These are phyloP conservation scores for Podocnemis expansa DNA, from an alignment of 2,113 vertebrate species.

Conservation along the genomic window DNA sequence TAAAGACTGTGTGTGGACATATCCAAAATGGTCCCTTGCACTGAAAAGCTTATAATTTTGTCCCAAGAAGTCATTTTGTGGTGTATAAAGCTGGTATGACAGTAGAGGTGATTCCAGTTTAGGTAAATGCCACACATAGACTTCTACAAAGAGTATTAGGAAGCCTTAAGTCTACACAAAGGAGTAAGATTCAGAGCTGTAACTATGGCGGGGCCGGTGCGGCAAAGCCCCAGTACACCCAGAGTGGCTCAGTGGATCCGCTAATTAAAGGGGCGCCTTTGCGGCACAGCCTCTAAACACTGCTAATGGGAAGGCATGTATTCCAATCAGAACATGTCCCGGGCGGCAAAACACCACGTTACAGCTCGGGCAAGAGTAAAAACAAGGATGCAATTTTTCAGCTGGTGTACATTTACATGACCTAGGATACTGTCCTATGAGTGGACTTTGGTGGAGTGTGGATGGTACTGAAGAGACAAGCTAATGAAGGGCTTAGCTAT, in stretches of 20 bases:
- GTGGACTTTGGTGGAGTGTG: not conserved
- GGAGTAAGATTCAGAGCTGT: not conserved
- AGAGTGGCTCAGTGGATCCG: no score
- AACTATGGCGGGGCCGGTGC: no score
- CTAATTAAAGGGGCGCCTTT: no score
- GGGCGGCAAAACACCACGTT: no score
- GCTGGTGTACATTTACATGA: not conserved
- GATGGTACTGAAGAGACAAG: not conserved
- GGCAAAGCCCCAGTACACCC: no score
- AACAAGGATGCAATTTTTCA: not conserved
- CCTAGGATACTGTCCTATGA: not conserved
- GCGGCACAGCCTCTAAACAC: no score
- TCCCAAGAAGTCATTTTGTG: not conserved
- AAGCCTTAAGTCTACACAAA: not conserved
- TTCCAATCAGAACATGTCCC: no score
- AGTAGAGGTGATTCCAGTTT: not conserved
- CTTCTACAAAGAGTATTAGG: not conserved
- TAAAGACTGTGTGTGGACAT: no score
- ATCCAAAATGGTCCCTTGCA: not conserved
- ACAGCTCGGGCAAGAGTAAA: no score
- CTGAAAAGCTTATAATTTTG: not conserved
- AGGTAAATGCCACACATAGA: not conserved
- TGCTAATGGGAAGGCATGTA: no score
- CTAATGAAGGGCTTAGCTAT: not conserved
- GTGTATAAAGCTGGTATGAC: not conserved